Evolutionary conservation across 2,797 vertebrate genomes (phyloP).

Genomic region (Chloroceryle inda): DNA sequence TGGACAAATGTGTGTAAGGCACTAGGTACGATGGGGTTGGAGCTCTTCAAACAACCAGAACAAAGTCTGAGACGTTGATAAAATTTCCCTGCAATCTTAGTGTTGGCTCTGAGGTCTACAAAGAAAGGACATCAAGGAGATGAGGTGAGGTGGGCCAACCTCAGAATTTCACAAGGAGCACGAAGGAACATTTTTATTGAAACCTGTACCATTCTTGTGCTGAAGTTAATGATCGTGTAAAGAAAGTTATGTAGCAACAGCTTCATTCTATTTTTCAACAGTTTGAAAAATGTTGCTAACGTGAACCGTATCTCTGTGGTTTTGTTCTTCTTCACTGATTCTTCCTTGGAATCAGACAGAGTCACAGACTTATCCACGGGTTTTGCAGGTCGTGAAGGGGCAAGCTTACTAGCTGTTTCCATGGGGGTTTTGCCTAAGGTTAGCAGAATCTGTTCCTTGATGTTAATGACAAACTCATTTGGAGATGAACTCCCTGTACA

Average conservation of each 20-base stretch:
- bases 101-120: not conserved
- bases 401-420: not conserved
- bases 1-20: not conserved
- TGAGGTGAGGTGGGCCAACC: not conserved
- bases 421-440: not conserved
- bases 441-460: not conserved
- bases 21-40: fast-evolving
- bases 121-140: not conserved
- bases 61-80: not conserved
- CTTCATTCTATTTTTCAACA: not conserved
- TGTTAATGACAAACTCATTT: not conserved
- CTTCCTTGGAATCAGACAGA: not conserved
- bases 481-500: not conserved
- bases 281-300: not conserved
- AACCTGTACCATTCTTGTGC: not conserved
- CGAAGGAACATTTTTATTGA: not conserved
- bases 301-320: not conserved
- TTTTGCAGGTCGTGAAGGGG: not conserved
- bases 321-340: not conserved
- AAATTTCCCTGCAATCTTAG: not conserved
- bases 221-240: not conserved
- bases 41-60: conserved; percentile 30
- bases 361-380: not conserved
- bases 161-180: not conserved
- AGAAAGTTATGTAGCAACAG: not conserved